Evolutionary conservation across 1,140 invertebrate species (phyloP).

Genomic region (Brachionus calyciflorus): DNA sequence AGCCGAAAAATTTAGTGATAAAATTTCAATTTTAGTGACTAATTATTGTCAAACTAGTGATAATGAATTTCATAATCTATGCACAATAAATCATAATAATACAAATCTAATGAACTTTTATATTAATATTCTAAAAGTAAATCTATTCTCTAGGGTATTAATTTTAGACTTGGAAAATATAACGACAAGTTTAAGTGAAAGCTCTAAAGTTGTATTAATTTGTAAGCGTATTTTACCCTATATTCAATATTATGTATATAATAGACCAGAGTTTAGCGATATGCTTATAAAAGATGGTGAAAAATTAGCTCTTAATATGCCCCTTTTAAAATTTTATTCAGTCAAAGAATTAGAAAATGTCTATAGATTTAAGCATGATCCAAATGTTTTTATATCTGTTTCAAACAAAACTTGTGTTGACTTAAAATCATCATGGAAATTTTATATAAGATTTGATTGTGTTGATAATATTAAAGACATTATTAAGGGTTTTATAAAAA

Average conservation of each 20-base stretch:
- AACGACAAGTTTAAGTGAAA: not conserved
- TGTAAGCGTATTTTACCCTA: not conserved
- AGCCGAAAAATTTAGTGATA: not conserved
- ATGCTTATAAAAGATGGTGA: not conserved
- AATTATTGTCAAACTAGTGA: not conserved
- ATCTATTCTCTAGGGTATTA: not conserved
- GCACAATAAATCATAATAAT: too few species aligned
- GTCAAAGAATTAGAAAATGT: not conserved
- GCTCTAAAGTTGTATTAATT: not conserved
- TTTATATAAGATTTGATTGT: conserved; percentile 15
- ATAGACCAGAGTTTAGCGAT: not conserved
- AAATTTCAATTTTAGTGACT: not conserved
- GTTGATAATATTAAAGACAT: conserved; percentile 14
- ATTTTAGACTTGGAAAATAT: not conserved
- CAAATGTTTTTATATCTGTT: not conserved
- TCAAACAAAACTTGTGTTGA: conserved; percentile 17
- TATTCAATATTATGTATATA: conserved; percentile 9
- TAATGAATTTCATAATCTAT: not conserved
- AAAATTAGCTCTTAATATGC: not conserved
- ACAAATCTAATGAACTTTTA: not conserved
- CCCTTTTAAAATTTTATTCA: not conserved
- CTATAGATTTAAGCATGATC: not conserved
- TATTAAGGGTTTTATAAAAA: conserved; percentile 1
- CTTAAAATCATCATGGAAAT: not conserved
- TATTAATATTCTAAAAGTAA: not conserved